Base-by-base conservation (phyloP, 2,113 vertebrate species). In the Calyptomena viridis region DNA sequence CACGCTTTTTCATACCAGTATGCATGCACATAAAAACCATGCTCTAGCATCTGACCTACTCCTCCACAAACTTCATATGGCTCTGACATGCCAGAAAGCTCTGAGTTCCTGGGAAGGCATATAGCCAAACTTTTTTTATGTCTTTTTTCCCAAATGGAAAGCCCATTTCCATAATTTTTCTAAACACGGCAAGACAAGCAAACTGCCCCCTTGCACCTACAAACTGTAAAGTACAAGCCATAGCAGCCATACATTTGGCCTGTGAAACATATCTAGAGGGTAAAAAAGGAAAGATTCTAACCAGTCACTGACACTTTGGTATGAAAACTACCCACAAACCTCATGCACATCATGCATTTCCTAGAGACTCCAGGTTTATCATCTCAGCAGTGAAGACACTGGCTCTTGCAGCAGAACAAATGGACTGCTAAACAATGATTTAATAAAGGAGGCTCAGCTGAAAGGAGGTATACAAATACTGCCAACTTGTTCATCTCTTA, bases 381-480 rank as follows among this genome's bases (percentile, higher is more conserved):
- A 96, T 86, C 89, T 97, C 73, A 95, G 95, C 74, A 85, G 73
- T 59, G 81, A 94, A 95, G 71, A 90, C 74, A 71, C 71, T 60
- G 58, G 72, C 87, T 74, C n/a, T 90, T 27, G 1, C 84, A 89
- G 56, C 80, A 90, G 68, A 95, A 94, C 89, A 97, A 96, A 97
- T n/a, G 64, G 95, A 84, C 94, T 93, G 95, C 90, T 93, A 90
- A 92, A 91, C 92, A 93, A 94, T 94, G 96, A 97, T 98, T 97
- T 97, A 97, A 97, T 97, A 97, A 96, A 96, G 88, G 72, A 96
- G 84, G 53, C 79, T 96, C 95, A 90, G 95, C 94, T 96, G 95
- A 97, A 95, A 77, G 84, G 81, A 3, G 2, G 69, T 58, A 82
- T 69, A 33, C 64, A 94, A 96, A 93, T 83, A 96, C 84, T 96